Percentiles rank a stretch among this genome's conserved stretches.
Conservation (phyloP, 92 coral and sea anemone species). For the Porites evermanni region DNA sequence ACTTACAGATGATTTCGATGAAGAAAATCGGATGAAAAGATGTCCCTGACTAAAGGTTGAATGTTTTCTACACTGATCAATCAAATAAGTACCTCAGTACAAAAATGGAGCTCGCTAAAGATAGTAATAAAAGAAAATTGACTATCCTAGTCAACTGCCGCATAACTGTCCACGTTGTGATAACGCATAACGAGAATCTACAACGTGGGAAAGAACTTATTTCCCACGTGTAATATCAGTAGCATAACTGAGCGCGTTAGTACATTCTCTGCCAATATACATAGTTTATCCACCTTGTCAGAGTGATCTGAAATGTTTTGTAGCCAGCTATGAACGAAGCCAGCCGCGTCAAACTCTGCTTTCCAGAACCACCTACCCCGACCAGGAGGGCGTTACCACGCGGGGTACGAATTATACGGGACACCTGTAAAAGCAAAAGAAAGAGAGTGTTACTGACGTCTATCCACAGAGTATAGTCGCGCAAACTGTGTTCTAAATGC, state of each 20-base stretch:
- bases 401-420: slow-evolving; percentile 90
- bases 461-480: background rate
- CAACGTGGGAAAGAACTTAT: too few relatives aligned
- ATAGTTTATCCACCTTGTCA: slow-evolving; percentile 71
- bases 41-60: too few relatives aligned
- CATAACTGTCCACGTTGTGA: too few relatives aligned
- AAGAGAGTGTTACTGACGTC: background rate
- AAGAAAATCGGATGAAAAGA: too few relatives aligned
- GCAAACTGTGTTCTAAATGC: too few relatives aligned
- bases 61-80: too few relatives aligned
- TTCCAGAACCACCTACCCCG: slow-evolving; percentile 97
- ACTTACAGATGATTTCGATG: too few relatives aligned
- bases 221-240: background rate
- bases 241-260: background rate
- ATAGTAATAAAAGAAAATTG: too few relatives aligned
- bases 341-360: slow-evolving; percentile 89
- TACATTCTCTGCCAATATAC: background rate
- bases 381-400: slow-evolving; percentile 97
- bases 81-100: too few relatives aligned
- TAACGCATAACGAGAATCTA: too few relatives aligned
- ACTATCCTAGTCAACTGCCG: too few relatives aligned
- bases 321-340: slow-evolving; percentile 94
- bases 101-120: too few relatives aligned
- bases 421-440: slow-evolving; percentile 65
- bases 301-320: slow-evolving; percentile 93